phyloP scores from a whole-genome alignment of 2,797 vertebrate genomes.

The Rhinichthys osculus region DNA sequence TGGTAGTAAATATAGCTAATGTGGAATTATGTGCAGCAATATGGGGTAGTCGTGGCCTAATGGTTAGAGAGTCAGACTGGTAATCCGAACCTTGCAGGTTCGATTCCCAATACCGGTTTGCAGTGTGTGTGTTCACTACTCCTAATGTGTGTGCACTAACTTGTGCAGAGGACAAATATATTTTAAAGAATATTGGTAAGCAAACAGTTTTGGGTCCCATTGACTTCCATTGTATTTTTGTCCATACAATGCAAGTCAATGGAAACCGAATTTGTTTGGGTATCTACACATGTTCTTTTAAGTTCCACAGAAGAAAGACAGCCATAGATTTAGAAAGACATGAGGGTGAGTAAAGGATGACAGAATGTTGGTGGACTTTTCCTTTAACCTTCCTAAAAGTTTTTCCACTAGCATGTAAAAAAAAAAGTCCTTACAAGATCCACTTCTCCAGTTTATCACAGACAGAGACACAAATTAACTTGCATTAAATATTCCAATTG shows the following conservation, averaged over 20 bases:
- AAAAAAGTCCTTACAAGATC: background rate
- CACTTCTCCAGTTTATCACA: background rate
- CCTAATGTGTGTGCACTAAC: no score
- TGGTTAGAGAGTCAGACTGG: no score
- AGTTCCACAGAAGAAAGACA: background rate
- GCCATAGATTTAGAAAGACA: background rate
- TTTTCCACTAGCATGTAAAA: background rate
- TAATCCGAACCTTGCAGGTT: no score
- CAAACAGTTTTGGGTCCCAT: background rate
- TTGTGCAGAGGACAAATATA: no score
- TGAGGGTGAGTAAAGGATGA: background rate
- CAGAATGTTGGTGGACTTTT: background rate
- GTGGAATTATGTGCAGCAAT: background rate
- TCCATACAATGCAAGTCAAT: background rate
- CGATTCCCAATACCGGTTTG: no score
- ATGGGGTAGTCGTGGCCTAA: no score
- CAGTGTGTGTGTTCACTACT: no score
- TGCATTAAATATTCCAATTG: background rate
- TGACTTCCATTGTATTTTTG: background rate
- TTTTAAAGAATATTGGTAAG: background rate
- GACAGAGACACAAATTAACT: background rate
- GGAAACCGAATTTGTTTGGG: no score
- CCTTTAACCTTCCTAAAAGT: background rate
- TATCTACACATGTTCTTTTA: background rate
- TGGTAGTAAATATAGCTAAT: conserved; percentile 10